Conservation (phyloP, 2,113 vertebrate species). For the Cacatua alba region DNA sequence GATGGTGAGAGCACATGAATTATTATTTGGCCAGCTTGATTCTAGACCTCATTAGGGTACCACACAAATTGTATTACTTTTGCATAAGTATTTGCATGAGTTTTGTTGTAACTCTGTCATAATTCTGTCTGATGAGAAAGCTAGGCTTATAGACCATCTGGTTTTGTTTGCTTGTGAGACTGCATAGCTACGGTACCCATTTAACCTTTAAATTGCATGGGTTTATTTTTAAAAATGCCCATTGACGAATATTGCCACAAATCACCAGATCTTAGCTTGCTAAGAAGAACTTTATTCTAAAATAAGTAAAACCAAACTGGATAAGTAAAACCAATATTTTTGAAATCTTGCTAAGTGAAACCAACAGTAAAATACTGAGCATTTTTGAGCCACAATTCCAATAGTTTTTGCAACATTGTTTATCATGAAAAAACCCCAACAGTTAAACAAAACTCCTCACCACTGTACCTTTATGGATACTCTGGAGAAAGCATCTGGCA, state of each 20-base stretch:
- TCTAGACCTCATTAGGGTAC: neutral
- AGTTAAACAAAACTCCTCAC: neutral
- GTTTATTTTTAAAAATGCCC: neutral
- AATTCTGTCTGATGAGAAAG: neutral
- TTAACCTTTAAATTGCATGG: neutral
- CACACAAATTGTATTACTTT: neutral
- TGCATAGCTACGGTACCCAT: neutral
- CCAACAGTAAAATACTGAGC: neutral
- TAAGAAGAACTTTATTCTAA: neutral
- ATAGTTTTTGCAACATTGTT: neutral
- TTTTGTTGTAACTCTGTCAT: neutral
- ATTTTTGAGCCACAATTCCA: neutral
- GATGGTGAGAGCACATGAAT: neutral
- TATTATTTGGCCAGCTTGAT: neutral
- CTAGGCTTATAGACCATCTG: slow-evolving; percentile 22
- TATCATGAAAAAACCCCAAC: neutral
- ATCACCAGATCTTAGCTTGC: neutral
- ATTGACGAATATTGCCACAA: neutral
- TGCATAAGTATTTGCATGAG: neutral
- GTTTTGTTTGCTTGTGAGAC: neutral
- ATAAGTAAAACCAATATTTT: neutral
- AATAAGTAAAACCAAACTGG: neutral
- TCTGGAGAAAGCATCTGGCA: neutral
- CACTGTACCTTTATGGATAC: neutral
- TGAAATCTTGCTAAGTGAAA: neutral